phyloP scores from a whole-genome alignment of 2,797 vertebrate species.

The Pangasius krempfi region DNA sequence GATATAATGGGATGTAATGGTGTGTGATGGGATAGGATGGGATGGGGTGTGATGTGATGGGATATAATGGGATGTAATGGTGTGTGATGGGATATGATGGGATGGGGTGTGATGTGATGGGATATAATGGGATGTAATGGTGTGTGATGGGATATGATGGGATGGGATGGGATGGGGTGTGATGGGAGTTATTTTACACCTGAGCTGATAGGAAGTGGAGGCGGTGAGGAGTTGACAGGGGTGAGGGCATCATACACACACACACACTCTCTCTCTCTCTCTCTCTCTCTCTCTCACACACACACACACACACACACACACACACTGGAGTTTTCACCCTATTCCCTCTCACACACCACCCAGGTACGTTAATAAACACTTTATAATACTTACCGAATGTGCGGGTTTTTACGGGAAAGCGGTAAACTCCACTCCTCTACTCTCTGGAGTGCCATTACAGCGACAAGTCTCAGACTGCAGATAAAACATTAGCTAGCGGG shows the following conservation, averaged over 20 bases:
- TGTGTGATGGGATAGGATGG: too few relatives aligned
- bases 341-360: neutral
- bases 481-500: neutral
- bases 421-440: neutral
- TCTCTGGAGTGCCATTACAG: too few relatives aligned
- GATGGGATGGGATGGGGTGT: neutral
- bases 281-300: too few relatives aligned
- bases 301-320: neutral
- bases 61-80: too few relatives aligned
- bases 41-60: too few relatives aligned
- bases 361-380: conserved; percentile 5
- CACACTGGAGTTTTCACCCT: neutral
- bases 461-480: neutral
- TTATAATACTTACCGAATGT: neutral
- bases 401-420: too few relatives aligned
- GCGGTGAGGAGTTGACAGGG: neutral
- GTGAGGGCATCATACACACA: neutral
- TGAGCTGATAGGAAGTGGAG: conserved; percentile 14
- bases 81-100: too few relatives aligned
- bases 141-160: too few relatives aligned
- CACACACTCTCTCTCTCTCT: neutral
- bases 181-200: neutral
- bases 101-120: neutral
- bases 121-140: too few relatives aligned
- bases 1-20: too few relatives aligned